Conservation (phyloP, 2,888 invertebrate genomes). For the Athripsodes cinereus region DNA sequence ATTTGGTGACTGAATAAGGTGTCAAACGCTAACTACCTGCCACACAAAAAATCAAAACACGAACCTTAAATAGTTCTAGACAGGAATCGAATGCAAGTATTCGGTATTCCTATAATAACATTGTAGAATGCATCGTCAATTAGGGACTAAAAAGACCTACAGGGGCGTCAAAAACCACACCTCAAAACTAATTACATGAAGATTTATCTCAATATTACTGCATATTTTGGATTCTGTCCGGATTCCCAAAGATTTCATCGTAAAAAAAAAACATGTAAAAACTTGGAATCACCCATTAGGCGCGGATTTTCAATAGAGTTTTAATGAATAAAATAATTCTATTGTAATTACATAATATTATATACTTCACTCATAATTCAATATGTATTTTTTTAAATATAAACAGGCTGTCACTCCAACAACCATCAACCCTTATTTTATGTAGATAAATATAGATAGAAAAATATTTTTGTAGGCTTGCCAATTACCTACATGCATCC, state of each 20-base stretch:
- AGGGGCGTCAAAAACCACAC: conserved; percentile 14
- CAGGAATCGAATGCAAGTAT: background rate
- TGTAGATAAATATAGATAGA: too few species aligned
- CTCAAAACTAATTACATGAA: conserved; percentile 15
- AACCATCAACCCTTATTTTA: too few species aligned
- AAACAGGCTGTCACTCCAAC: too few species aligned
- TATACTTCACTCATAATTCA: too few species aligned
- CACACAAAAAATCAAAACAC: too few species aligned
- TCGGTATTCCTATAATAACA: background rate
- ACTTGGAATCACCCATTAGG: conserved; percentile 3
- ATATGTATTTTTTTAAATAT: too few species aligned
- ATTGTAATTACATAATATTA: too few species aligned
- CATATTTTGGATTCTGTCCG: conserved; percentile 18
- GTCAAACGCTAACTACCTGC: background rate
- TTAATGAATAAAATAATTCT: too few species aligned
- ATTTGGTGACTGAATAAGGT: background rate
- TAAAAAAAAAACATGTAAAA: conserved; percentile 11
- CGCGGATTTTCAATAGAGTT: conserved; percentile 1
- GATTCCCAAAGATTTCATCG: conserved; percentile 10
- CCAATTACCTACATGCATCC: too few species aligned
- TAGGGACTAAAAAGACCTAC: conserved; percentile 4
- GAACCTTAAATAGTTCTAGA: too few species aligned
- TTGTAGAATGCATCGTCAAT: background rate
- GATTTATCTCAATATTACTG: conserved; percentile 11
- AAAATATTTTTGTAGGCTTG: too few species aligned